Percentiles rank a stretch among this genome's conserved stretches.
Conservation (phyloP, 2,113 vertebrate genomes). For the Steatornis caripensis region DNA sequence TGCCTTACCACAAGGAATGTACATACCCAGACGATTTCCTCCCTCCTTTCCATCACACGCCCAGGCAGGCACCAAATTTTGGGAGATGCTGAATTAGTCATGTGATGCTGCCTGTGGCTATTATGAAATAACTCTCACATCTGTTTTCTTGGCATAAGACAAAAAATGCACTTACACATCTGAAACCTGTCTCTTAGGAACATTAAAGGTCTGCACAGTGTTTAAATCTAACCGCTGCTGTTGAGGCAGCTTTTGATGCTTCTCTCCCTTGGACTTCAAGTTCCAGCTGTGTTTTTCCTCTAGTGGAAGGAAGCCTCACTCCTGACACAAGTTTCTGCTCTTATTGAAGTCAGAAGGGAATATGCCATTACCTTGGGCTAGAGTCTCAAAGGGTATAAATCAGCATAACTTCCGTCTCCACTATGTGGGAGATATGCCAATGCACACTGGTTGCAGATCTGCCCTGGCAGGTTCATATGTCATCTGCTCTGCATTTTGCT, state of each 20-base stretch:
- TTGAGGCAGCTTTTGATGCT: background rate
- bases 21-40: background rate
- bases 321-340: background rate
- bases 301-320: background rate
- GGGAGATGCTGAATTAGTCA: background rate
- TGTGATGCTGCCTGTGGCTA: background rate
- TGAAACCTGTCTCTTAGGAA: constrained; percentile 2
- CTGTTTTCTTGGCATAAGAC: constrained; percentile 33
- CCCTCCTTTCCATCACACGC: background rate
- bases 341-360: background rate
- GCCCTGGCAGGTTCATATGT: background rate
- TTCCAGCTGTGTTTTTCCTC: background rate
- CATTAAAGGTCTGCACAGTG: background rate
- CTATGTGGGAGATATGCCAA: background rate
- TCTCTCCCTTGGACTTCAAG: background rate
- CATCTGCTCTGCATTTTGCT: background rate
- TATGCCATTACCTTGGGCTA: background rate
- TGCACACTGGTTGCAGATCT: background rate
- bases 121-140: constrained; percentile 31
- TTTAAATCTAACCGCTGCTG: background rate
- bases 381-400: background rate
- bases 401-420: background rate
- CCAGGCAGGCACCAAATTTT: background rate
- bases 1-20: background rate
- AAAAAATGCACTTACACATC: constrained; percentile 25